Percentiles rank a stretch among this genome's conserved stretches.
These are phyloP conservation scores for Dusona sp. DNA, from an alignment of 2,888 invertebrate genomes.

Conservation along the genomic window DNA sequence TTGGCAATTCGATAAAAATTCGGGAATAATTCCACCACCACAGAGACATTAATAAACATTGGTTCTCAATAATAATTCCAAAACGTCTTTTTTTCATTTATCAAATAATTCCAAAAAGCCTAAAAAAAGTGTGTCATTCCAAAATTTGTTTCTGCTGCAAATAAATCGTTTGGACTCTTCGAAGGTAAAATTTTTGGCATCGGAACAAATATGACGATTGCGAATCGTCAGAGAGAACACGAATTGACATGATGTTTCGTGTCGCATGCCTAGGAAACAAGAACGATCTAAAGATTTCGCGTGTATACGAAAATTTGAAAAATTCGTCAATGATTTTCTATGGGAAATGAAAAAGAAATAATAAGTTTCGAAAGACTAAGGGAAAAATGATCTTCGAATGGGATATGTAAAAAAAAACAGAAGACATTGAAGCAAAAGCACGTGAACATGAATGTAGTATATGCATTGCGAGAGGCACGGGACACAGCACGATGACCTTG, in stretches of 20 bases:
- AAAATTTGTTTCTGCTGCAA: background rate
- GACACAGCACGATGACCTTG: constrained; percentile 51
- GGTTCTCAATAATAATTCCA: background rate
- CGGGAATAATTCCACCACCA: background rate
- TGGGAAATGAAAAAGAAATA: background rate
- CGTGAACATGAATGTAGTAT: constrained; percentile 8
- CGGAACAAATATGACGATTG: background rate
- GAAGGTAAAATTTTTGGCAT: background rate
- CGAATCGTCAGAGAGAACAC: background rate
- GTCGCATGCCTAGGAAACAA: no score
- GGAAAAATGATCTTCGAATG: no score
- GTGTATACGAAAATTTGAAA: background rate
- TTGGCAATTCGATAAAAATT: background rate
- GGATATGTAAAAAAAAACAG: background rate
- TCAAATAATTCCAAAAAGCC: background rate
- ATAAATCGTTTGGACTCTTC: background rate
- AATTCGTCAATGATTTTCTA: background rate
- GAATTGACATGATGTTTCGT: no score
- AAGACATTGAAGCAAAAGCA: background rate
- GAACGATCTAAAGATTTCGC: background rate
- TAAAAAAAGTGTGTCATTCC: background rate
- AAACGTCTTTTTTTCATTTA: background rate
- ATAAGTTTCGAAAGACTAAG: background rate
- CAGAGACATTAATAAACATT: no score
- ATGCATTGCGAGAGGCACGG: constrained; percentile 28